Conservation (phyloP, 2,888 invertebrate genomes). For the Tenthredo scrophulariae region DNA sequence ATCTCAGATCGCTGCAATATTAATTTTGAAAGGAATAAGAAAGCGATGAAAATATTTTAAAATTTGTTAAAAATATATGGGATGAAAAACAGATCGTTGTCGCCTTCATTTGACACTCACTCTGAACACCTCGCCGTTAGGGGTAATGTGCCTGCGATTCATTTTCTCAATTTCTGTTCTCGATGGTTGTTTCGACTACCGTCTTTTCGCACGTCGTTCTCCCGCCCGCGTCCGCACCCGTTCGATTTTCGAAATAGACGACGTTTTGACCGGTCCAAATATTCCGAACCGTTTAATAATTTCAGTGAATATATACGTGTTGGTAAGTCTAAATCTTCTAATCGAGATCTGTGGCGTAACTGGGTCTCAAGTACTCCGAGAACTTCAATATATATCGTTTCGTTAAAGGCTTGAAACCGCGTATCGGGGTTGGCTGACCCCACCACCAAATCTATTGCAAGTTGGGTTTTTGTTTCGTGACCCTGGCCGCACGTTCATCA, state of each 20-base stretch:
- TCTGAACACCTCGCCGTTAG: constrained; percentile 30
- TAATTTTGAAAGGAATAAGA: too few relatives aligned
- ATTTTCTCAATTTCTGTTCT: constrained; percentile 28
- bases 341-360: neutral
- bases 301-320: neutral
- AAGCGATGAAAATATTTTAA: too few relatives aligned
- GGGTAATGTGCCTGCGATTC: constrained; percentile 23
- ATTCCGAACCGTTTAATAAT: neutral
- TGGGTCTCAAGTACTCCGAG: neutral
- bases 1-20: too few relatives aligned
- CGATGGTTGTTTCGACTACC: neutral
- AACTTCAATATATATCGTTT: constrained; percentile 39
- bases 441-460: constrained; percentile 29
- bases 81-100: neutral
- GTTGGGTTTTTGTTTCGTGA: constrained; percentile 27
- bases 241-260: constrained; percentile 8
- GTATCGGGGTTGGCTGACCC: constrained; percentile 46
- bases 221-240: constrained; percentile 20
- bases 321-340: neutral
- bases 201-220: constrained; percentile 35
- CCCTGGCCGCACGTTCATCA: constrained; percentile 36
- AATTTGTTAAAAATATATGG: constrained; percentile 1
- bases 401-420: neutral
- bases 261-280: constrained; percentile 29
- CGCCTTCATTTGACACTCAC: constrained; percentile 28